Percentiles rank a stretch among this genome's conserved stretches.
Conservation (phyloP, 2,113 vertebrate genomes). For the Neotragus pygmaeus region DNA sequence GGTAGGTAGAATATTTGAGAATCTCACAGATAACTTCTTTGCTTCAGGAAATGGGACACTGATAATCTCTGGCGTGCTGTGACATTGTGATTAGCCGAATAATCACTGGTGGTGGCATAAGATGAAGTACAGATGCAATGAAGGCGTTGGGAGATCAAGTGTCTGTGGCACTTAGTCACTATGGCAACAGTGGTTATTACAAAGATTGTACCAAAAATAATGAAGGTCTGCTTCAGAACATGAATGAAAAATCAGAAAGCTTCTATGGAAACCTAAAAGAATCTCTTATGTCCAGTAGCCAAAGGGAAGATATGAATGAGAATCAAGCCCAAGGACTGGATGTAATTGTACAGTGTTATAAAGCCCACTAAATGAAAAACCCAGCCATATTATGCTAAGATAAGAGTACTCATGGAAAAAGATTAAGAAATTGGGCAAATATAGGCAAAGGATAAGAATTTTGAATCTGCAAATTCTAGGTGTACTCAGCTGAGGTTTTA, state of each 20-base stretch:
- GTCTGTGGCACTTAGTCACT: constrained; percentile 49
- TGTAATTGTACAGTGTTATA: not conserved
- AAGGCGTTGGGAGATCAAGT: constrained; percentile 52
- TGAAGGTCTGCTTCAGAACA: constrained; percentile 10
- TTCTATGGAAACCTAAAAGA: constrained; percentile 5
- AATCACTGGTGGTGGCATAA: constrained; percentile 56
- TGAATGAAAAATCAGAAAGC: constrained; percentile 50
- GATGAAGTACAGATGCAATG: constrained; percentile 61
- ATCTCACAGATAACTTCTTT: constrained; percentile 24
- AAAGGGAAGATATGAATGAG: constrained; percentile 12
- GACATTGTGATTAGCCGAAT: constrained; percentile 61
- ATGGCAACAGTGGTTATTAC: constrained; percentile 56
- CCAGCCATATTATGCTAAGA: not conserved
- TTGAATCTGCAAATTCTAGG: not conserved
- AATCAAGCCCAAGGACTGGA: constrained; percentile 1
- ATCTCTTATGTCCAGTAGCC: constrained; percentile 13
- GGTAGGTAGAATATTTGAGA: constrained; percentile 37
- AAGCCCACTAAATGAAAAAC: not conserved
- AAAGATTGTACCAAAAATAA: constrained; percentile 11
- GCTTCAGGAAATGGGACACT: constrained; percentile 37
- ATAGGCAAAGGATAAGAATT: not conserved
- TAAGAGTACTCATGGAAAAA: not conserved
- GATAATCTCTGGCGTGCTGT: constrained; percentile 66
- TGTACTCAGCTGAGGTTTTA: not conserved
- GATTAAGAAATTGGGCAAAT: not conserved